phyloP scores from a whole-genome alignment of 2,113 vertebrate species.

The Alouatta palliata region DNA sequence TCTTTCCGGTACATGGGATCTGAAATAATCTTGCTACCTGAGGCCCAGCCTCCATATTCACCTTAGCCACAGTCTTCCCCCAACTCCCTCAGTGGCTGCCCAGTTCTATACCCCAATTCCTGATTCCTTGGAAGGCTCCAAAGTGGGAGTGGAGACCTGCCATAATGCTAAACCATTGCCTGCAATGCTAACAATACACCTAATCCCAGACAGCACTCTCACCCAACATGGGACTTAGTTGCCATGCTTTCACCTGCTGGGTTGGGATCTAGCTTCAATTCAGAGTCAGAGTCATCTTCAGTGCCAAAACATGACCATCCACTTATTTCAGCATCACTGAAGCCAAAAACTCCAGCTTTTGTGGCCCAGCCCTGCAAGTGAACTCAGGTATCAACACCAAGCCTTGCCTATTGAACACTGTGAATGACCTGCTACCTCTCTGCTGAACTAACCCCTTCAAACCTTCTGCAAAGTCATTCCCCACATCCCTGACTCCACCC shows the following conservation, averaged over 20 bases:
- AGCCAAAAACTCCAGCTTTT: neutral
- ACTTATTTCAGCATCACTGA: neutral
- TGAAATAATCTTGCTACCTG: neutral
- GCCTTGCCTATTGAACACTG: neutral
- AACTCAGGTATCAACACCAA: neutral
- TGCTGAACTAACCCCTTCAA: neutral
- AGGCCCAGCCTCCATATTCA: neutral
- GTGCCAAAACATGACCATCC: neutral
- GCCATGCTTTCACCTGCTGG: neutral
- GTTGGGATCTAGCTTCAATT: neutral
- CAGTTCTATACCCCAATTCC: neutral
- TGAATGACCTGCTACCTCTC: neutral
- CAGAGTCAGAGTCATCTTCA: neutral
- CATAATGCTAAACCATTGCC: neutral
- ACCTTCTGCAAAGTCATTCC: neutral
- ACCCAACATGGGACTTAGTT: neutral
- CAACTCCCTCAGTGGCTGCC: too few relatives aligned
- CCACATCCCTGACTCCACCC: neutral
- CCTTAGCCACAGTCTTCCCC: neutral
- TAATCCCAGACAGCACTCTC: neutral
- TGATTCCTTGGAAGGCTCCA: neutral
- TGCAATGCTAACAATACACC: neutral
- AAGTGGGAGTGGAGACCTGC: neutral
- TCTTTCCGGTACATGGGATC: neutral
- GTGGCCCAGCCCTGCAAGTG: neutral